Percentiles rank a stretch among this genome's conserved stretches.
phyloP scores from a whole-genome alignment of 2,113 vertebrate species.

The Amazona guildingii region DNA sequence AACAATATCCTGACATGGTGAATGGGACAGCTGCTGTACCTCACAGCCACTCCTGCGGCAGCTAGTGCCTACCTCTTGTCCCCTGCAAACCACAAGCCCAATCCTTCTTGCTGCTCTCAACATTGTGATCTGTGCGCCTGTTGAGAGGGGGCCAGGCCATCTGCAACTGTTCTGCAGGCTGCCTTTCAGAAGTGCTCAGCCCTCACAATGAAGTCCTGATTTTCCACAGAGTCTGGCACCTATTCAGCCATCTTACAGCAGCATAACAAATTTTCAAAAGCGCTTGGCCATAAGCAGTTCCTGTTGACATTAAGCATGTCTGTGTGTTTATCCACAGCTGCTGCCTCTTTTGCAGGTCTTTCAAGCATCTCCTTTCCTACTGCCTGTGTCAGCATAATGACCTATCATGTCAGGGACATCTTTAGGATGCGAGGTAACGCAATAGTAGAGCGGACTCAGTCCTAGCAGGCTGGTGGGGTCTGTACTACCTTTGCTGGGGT shows the following conservation, averaged over 20 bases:
- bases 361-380: not conserved
- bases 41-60: not conserved
- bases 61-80: not conserved
- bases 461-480: not conserved
- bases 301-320: not conserved
- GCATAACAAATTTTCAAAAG: not conserved
- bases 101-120: not conserved
- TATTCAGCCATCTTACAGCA: not conserved
- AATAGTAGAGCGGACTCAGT: not conserved
- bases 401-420: not conserved
- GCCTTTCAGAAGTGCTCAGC: not conserved
- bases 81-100: not conserved
- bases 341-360: not conserved
- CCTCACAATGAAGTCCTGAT: slow-evolving; percentile 45
- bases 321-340: slow-evolving; percentile 33
- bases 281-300: slow-evolving; percentile 36
- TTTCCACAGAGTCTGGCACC: slow-evolving; percentile 29
- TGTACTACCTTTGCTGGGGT: not conserved
- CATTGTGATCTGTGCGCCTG: not conserved
- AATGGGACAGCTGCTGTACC: not conserved
- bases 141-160: slow-evolving; percentile 33
- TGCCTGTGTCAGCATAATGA: not conserved
- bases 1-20: not conserved
- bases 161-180: slow-evolving; percentile 9
- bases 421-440: not conserved